Evolutionary conservation across 2,888 invertebrate genomes (phyloP).

Genomic region (Cetonia aurata): DNA sequence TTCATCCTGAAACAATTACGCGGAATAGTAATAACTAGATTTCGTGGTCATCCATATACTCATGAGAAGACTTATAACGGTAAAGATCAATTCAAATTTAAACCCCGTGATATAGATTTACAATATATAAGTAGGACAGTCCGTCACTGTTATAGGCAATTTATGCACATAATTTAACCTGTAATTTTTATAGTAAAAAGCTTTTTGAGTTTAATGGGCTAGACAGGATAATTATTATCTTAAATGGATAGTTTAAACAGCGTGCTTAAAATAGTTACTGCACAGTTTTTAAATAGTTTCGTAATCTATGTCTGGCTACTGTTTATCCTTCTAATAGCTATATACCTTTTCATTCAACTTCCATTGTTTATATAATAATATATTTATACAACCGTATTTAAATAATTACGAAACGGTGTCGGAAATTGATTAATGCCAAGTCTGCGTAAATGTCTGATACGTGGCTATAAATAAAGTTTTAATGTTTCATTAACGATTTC

Average conservation of each 20-base stretch:
- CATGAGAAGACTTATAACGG: background rate
- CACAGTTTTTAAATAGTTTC: too few relatives aligned
- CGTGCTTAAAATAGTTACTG: background rate
- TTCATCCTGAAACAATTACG: background rate
- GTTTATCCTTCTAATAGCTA: background rate
- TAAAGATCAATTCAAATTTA: background rate
- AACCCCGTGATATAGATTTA: background rate
- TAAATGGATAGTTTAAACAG: background rate
- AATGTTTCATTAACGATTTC: constrained; percentile 5
- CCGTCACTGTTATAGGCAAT: too few relatives aligned
- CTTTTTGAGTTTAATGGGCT: too few relatives aligned
- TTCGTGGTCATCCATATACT: background rate
- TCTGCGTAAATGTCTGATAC: background rate
- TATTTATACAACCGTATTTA: constrained; percentile 2
- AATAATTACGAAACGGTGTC: constrained; percentile 19
- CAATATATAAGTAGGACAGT: background rate
- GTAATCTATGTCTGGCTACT: background rate
- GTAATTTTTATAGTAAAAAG: too few relatives aligned
- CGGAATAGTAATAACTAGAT: background rate
- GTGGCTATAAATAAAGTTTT: constrained; percentile 15
- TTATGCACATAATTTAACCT: too few relatives aligned
- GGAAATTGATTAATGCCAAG: constrained; percentile 16
- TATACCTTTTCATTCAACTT: background rate
- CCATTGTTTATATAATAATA: background rate
- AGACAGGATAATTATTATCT: too few relatives aligned